Evolutionary conservation across 2,113 vertebrate species (phyloP), one percentile per base, ranked within the genome.

Genomic region (Sciurus niger): DNA sequence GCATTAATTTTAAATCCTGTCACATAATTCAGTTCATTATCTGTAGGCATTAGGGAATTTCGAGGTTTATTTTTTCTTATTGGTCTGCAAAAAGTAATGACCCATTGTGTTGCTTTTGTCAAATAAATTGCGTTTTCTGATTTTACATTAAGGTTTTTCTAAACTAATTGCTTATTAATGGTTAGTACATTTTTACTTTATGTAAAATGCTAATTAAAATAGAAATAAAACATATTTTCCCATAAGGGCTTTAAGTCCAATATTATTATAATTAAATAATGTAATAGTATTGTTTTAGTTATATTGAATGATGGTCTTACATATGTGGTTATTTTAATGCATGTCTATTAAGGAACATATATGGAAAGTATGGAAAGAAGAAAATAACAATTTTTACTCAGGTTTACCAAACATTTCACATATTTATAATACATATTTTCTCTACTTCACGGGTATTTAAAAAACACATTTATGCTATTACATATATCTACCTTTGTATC

Each of bases 1-100:
- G 32, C 77, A 70, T 86, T 93, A 20, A 46, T 78, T 95, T 96
- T 51, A 89, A 96, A 88, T 60, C 20, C 8, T 72, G 9, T 65
- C 22, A 46, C 46, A 53, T 8, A 70, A 24, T 60, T 51, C 80
- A 77, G 46, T 82, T 82, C 24, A 92, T 83, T 91, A 55, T 94
- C 4, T 53, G 28, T 51, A 65, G 37, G 8, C 20, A 80, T 40
- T 83, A 74, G 12, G 2, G 14, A 76, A 90, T 46, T 87, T 91
- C 40, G 60, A 73, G 32, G n/a, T 34, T 87, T 83, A 22, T 84
- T 95, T 84, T 87, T 87, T 90, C 8, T n/a, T 68, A 2, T 78
- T 84, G 14, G 43, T 87, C 32, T 46, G 7, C 20, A 28, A 68
- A 88, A 90, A 67, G 24, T 46, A 93, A 79, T 93, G n/a, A 84